Percentiles rank a stretch among this genome's conserved stretches.
Conservation (phyloP, 2,113 vertebrate species). For the Caloenas nicobarica region DNA sequence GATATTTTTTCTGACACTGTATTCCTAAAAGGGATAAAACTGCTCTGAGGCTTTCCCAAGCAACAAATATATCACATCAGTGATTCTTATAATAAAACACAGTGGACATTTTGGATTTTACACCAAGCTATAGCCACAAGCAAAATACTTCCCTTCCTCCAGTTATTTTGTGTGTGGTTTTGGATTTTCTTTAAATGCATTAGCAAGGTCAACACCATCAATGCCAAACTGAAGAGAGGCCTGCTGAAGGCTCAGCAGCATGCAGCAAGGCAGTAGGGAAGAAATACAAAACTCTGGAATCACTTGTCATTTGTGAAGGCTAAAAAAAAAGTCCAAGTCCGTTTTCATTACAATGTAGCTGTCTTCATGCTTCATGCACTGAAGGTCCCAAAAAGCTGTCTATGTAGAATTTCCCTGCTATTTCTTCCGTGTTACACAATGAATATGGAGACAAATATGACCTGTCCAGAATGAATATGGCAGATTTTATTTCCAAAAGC, state of each 20-base stretch:
- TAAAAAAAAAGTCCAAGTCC: background rate
- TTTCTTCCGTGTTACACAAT: background rate
- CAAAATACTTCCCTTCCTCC: background rate
- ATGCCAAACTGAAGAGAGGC: background rate
- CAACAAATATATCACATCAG: background rate
- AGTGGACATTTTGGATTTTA: background rate
- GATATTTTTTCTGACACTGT: background rate
- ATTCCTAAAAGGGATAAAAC: background rate
- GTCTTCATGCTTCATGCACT: background rate
- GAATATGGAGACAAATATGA: background rate
- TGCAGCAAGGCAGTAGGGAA: background rate
- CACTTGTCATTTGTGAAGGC: background rate
- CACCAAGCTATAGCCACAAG: background rate
- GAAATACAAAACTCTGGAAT: background rate
- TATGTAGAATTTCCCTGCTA: background rate
- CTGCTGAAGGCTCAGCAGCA: background rate
- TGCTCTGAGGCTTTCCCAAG: background rate
- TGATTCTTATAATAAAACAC: background rate
- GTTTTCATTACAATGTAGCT: background rate
- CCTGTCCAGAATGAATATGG: background rate
- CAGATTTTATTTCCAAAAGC: background rate
- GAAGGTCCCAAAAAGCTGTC: background rate
- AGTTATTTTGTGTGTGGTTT: background rate
- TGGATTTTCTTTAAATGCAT: background rate
- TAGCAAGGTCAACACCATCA: background rate